Percentiles rank a stretch among this genome's conserved stretches.
Evolutionary conservation across 2,888 invertebrate genomes (phyloP).

Genomic region (Perizoma flavofasciatum): DNA sequence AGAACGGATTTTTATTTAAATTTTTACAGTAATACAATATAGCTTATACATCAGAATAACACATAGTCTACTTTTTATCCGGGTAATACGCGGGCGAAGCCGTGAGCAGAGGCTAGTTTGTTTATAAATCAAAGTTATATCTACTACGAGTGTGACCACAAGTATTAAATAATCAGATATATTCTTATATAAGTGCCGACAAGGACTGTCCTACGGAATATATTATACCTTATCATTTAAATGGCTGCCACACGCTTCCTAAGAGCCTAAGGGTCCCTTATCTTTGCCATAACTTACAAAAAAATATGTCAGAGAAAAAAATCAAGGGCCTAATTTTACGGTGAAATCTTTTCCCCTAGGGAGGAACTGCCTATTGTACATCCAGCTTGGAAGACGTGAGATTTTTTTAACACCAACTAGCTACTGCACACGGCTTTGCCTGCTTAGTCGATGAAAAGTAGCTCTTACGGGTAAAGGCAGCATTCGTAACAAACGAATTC

Average conservation of each 20-base stretch:
- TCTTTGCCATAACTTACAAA: constrained; percentile 31
- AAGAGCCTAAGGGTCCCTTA: constrained; percentile 26
- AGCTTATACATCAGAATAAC: too few species aligned
- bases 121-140: too few species aligned
- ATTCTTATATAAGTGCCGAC: constrained; percentile 1
- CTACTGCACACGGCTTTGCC: background rate
- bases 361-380: constrained; percentile 11
- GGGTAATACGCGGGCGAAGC: too few species aligned
- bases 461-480: too few species aligned
- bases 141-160: background rate
- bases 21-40: too few species aligned
- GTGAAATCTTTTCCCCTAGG: constrained; percentile 12
- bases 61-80: too few species aligned
- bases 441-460: too few species aligned
- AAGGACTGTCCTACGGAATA: constrained; percentile 19
- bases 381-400: constrained; percentile 2
- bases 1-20: too few species aligned
- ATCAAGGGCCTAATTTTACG: constrained; percentile 28
- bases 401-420: constrained; percentile 1
- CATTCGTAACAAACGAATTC: too few species aligned
- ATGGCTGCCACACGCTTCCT: constrained; percentile 28
- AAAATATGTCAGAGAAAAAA: constrained; percentile 29
- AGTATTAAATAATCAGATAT: background rate
- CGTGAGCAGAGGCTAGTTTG: too few species aligned
- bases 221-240: constrained; percentile 31